Evolutionary conservation across 2,797 vertebrate genomes (phyloP), one percentile per base, ranked within the genome.

Genomic region (Muscicapa striata): DNA sequence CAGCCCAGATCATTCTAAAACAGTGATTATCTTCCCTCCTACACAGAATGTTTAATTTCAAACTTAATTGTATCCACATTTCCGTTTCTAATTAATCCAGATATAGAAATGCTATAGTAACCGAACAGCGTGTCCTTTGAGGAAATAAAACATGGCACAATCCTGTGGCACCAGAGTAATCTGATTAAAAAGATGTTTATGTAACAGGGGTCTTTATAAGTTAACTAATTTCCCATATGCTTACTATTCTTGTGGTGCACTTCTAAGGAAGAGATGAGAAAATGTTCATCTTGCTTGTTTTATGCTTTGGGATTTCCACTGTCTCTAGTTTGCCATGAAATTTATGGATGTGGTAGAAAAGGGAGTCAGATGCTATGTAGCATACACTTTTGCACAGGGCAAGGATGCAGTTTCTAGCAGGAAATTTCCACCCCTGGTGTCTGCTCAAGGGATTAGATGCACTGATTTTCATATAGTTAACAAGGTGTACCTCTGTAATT

Each of bases 1-100:
- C 92, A 97, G 93, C 89, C 87, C 34, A 80, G 76, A 93, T 96
- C 92, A 95, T 97, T 96, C 92, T 97, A 97, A 97, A 96, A 85
- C 79, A 90, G 87, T 97, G 94, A 98, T 98, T 98, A 97, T 96
- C 95, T 96, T 97, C 85, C 79, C 92, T 84, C 43, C 94, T 94
- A 97, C 93, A 79, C 89, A 95, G 81, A 90, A 93, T 96, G 81
- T 97, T 98, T 97, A 97, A 96, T 98, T 98, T 97, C 97, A 96
- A 97, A 97, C 93, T 94, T 96, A 98, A 97, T 96, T 97, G 92
- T 96, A 97, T 92, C 70, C 96, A 95, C 82, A 81, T 97, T 98
- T 98, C 97, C 93, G 73, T 96, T 98, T 97, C 96, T 97, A 97
- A 97, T 98, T 98, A 98, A 97, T 97, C 94, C 95, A 96, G 96